Evolutionary conservation across 2,888 invertebrate genomes (phyloP), one percentile per base, ranked within the genome.

Genomic region (Noctuana brunneofusca): DNA sequence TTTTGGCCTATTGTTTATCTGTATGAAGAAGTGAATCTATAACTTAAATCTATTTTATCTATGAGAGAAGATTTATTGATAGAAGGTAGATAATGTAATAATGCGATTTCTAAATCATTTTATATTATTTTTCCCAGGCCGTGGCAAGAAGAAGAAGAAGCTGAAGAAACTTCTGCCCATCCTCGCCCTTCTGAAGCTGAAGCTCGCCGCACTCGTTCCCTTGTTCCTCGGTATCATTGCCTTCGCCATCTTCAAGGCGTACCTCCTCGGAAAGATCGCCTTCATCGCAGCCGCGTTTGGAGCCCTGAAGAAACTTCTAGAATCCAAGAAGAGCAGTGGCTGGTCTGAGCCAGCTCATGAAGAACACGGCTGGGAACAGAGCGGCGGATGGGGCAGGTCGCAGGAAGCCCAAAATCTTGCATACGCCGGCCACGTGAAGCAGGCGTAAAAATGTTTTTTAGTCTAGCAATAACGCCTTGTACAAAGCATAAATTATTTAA

Each of bases 241-340:
- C 30, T 92, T 97, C 65, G 92, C 96, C 27, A 95, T 96, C 55
- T 95, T 97, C 92, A 97, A 97, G 91, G 96, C 96, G 8, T 93
- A 96, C 79, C 89, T 96, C 64, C 93, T 97, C 69, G 96, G 96
- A 73, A 97, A 97, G 92, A 93, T 97, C 70, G 96, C 97, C 0
- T 93, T 97, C 71, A 93, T 96, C 71, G 93, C 96, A 67, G 94
- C 96, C 53, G 94, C 94, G 58, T 93, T 96, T 68, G 94, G 96
- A 65, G 91, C 86, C 1, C 65, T 92, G 71, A 92, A 92, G 84
- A 96, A 97, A 78, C 92, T 97, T 35, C 86, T 96, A 54, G 96
- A 95, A 63, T 92, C 93, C 52, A 95, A 96, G 80, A 94, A 88
- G 82, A 94, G 94, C 14, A 66, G 95, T 73, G 96, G 96, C 69